Conservation (phyloP, 2,797 vertebrate genomes). For the Siniperca obscura region DNA sequence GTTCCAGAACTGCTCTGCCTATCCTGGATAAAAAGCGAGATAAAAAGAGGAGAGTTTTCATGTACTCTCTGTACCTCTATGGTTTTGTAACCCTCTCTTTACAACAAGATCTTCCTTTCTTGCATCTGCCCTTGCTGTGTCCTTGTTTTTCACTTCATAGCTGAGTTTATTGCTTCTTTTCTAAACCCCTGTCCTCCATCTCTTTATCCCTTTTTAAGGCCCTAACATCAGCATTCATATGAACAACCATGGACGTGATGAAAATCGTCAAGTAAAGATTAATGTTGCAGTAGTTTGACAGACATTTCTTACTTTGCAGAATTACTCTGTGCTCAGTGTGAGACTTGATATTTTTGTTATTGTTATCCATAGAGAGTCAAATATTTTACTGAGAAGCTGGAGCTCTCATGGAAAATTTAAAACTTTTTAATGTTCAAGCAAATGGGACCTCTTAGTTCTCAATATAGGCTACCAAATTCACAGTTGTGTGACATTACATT, state of each 20-base stretch:
- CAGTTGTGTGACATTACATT: neutral
- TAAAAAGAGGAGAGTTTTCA: constrained; percentile 3
- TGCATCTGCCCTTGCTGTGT: constrained; percentile 21
- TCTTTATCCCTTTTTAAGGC: constrained; percentile 9
- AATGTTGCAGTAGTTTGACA: constrained; percentile 38
- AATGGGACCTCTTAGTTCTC: neutral
- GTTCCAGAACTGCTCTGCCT: constrained; percentile 51
- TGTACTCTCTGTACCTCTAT: constrained; percentile 6
- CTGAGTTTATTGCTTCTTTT: constrained; percentile 15
- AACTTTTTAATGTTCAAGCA: constrained; percentile 2
- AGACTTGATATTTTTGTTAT: constrained; percentile 30
- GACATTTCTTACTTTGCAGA: constrained; percentile 46
- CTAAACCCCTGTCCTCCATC: neutral
- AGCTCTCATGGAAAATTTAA: constrained; percentile 8
- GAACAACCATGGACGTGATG: neutral
- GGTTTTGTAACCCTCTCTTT: constrained; percentile 24
- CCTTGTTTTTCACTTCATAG: constrained; percentile 26
- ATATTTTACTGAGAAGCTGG: constrained; percentile 28
- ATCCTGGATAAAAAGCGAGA: constrained; percentile 55
- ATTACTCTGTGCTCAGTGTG: constrained; percentile 15
- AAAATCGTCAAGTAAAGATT: constrained; percentile 31
- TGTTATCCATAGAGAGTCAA: constrained; percentile 17
- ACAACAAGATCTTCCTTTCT: constrained; percentile 27
- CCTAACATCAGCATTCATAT: neutral
- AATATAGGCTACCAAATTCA: neutral